Evolutionary conservation across 2,113 vertebrate genomes (phyloP), one percentile per base, ranked within the genome.

Genomic region (Smithornis capensis): DNA sequence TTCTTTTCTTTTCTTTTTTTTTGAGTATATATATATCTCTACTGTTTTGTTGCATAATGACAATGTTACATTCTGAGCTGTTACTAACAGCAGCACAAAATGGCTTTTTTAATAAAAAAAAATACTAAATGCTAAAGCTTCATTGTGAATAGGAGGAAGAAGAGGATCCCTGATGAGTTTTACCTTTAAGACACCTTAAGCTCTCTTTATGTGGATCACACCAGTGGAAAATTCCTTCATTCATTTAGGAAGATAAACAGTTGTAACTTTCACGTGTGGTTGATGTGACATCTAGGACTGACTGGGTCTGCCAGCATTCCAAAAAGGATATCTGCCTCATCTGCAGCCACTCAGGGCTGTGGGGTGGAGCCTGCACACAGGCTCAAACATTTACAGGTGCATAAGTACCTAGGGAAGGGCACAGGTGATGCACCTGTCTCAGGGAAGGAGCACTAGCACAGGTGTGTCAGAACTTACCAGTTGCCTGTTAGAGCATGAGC

Each of bases 401-500:
- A 98, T 98, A 98, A 98, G 96, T 96, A 93, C 12, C 81, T 67
- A 80, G 92, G 97, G 96, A 93, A 77, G 73, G 97, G 94, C 95
- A 92, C 94, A 75, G 96, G 85, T 65, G 81, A 95, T 97, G 97
- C 98, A 97, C 98, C 98, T 98, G 98, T 97, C 95, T 82, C 90
- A 14, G 93, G 90, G 73, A 95, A 95, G 95, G 50, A 94, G 92
- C 94, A 93, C 90, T 70, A 89, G 80, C 89, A 60, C 65, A 67
- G 80, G 87, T 92, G 97, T 85, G 92, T 95, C 93, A 91, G 68
- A 95, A 47, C 65, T 88, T 59, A 47, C 8, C 94, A 87, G 95
- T 75, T 93, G 88, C 71, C 96, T 78, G 45, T 71, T 90, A 89
- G 74, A 98, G 83, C 93, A 99, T 99, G 99, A 99, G 99, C 97